phyloP scores from a whole-genome alignment of 2,888 invertebrate genomes.

The Synergus laeviventris region DNA sequence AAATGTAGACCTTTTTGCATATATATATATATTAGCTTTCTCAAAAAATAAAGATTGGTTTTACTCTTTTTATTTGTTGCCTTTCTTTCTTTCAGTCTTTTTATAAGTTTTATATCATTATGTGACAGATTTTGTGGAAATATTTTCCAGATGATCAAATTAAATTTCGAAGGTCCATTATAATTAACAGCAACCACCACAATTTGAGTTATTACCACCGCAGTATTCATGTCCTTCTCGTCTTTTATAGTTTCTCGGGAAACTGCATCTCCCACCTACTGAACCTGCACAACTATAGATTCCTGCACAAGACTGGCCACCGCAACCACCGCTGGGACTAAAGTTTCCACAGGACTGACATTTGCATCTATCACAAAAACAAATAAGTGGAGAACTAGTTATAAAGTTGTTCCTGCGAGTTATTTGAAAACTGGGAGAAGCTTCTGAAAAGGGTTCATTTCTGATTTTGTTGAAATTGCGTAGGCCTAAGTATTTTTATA shows the following conservation, averaged over 20 bases:
- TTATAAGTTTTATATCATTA: no score
- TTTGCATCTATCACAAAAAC: constrained; percentile 51
- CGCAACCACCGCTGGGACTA: constrained; percentile 55
- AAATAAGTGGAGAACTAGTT: constrained; percentile 1
- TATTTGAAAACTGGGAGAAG: not conserved
- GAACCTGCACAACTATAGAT: constrained; percentile 59
- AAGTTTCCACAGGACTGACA: constrained; percentile 55
- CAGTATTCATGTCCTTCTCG: constrained; percentile 58
- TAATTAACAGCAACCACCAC: constrained; percentile 51
- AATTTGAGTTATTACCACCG: constrained; percentile 50
- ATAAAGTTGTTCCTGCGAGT: not conserved
- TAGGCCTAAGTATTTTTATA: no score
- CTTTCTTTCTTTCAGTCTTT: no score
- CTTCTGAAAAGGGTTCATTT: no score
- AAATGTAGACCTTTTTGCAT: no score
- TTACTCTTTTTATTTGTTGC: no score
- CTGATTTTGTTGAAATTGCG: no score
- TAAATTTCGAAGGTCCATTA: constrained; percentile 38
- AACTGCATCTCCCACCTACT: constrained; percentile 57
- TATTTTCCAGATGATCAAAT: constrained; percentile 7
- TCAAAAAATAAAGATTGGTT: no score
- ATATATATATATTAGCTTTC: no score
- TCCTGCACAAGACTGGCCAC: constrained; percentile 59
- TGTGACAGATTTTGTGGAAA: not conserved
- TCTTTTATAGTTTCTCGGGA: constrained; percentile 58